Evolutionary conservation across 2,113 vertebrate genomes (phyloP), one percentile per base, ranked within the genome.

Genomic region (Nyctereutes procyonoides): DNA sequence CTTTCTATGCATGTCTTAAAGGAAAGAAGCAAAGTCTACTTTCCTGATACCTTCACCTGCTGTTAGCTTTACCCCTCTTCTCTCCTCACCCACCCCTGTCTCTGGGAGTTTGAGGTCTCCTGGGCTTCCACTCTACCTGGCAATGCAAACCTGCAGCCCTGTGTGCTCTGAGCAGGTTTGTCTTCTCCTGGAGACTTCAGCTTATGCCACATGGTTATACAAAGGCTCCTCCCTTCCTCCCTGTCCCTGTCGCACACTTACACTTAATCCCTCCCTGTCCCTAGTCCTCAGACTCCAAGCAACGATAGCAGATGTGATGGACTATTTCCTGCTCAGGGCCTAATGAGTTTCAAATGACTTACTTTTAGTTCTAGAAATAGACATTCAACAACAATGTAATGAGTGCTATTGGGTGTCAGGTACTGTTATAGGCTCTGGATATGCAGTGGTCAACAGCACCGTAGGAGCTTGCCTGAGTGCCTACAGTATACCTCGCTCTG

Each of bases 401-500:
- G 65, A 51, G 48, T 91, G 19, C 43, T 77, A 60, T 12, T 82
- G 7, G 28, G 26, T 55, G 43, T 35, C 53, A 67, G 10, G 0
- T 22, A 26, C 13, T 8, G 16, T 32, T 1, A 35, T 1, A 51
- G 63, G 35, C 20, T 88, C 16, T 38, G 14, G 10, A 24, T 71
- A n/a, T 56, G 24, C 16, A 55, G 12, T 51, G 12, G 62, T 76
- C 63, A 38, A 19, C 17, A 22, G 32, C 35, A 65, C 7, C 53
- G 32, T 55, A 0, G 14, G n/a, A 74, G 62, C 22, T 82, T 81
- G 17, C 65, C 19, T 32, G 13, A 17, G 3, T 20, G 53, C 9
- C n/a, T 20, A 0, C 5, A 30, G 0, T 8, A 24, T 1, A 38
- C 9, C 60, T 8, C 16, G 12, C 32, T 11, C 35, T 48, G 6